Base-by-base conservation (phyloP, 1,140 invertebrate genomes). In the Apocrypta bakeri region DNA sequence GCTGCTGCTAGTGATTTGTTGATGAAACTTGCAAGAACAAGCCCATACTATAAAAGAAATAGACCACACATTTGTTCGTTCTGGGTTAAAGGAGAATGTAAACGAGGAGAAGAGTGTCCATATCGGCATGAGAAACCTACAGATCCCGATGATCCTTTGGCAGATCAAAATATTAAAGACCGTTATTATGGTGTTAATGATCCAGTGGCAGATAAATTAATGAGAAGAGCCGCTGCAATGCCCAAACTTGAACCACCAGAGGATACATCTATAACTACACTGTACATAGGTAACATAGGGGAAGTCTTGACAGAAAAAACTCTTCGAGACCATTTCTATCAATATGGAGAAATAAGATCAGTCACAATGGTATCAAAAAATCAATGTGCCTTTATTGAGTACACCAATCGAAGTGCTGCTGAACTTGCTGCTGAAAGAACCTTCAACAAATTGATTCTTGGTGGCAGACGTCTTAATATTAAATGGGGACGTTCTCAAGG, bases 81-180 rank as follows among this genome's bases (percentile, higher is more conserved):
- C 91, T 99, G 98, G 98, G 98, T 99, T 0, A 99, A 99, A 93
- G 99, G 99, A 1, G 99, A 99, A 91, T 99, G 99, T 91, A 96
- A 98, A 89, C 93, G 99, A 91, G 99, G 99, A 21, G 99, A 99
- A 93, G 99, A 99, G 90, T 99, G 99, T 93, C 99, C 99, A 0
- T 99, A 99, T 90, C 94, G 99, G 27, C 99, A 99, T 89, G 99
- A 99, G 90, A 99, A 99, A 88, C 99, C 99, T 2, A 99, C 98
- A 25, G 99, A 99, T 93, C 99, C 99, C 0, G 99, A 99, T 92
- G 99, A 99, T 94, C 99, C 99, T 11, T 91, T 99, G 3, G 98
- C 98, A 21, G 98, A 99, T 93, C 99, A 99, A 90, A 99, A 99
- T 90, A 99, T 99, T 79, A 99, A 99, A 90, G 99, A 99, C 93